Evolutionary conservation across 2,797 vertebrate species (phyloP).

Genomic region (Sebastes ruberrimus): DNA sequence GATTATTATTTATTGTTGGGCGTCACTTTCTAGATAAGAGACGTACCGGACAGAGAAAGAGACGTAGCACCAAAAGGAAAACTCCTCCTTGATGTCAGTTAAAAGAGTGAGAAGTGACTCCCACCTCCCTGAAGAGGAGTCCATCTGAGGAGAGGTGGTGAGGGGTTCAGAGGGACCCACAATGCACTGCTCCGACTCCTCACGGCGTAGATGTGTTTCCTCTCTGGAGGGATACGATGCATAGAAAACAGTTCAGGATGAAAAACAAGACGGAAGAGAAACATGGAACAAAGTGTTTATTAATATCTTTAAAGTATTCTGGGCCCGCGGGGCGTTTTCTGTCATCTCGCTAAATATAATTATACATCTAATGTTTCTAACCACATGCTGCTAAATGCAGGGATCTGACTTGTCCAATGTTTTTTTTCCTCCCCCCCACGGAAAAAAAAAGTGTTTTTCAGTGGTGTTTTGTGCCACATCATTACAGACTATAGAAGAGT

Average conservation of each 20-base stretch:
- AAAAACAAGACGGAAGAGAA: not conserved
- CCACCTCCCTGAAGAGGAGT: not conserved
- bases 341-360: slow-evolving; percentile 26
- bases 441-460: not conserved
- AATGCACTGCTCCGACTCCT: not conserved
- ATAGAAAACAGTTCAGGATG: not conserved
- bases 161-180: not conserved
- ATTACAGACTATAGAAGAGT: slow-evolving; percentile 13
- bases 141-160: not conserved
- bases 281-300: not conserved
- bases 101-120: not conserved
- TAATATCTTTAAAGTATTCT: not conserved
- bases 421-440: not conserved
- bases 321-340: not conserved
- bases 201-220: not conserved
- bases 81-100: not conserved
- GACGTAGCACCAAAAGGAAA: not conserved
- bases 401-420: not conserved
- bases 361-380: slow-evolving; percentile 24
- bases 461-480: slow-evolving; percentile 11
- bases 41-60: not conserved
- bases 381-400: slow-evolving; percentile 27
- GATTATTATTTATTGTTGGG: not conserved
- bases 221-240: not conserved
- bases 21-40: not conserved